These are phyloP conservation scores for Melanostigma gelatinosum DNA, from an alignment of 2,113 vertebrate species.

Conservation along the genomic window DNA sequence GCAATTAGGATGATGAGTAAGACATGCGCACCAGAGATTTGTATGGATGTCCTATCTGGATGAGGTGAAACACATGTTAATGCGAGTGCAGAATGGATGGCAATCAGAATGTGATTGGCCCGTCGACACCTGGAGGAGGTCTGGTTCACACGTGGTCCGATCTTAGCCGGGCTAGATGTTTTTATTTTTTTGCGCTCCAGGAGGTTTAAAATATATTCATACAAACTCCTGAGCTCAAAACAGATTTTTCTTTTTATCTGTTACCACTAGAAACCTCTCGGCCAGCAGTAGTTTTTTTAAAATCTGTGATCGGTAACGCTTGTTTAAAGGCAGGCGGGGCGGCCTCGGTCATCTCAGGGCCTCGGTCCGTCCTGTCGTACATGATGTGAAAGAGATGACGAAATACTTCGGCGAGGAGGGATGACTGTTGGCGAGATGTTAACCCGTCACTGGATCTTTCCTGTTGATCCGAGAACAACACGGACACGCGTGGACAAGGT, in stretches of 20 bases:
- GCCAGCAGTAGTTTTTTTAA: slow-evolving; percentile 8
- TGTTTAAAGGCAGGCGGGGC: slow-evolving; percentile 54
- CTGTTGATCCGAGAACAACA: slow-evolving; percentile 9
- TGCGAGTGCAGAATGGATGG: background rate
- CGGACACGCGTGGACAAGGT: background rate
- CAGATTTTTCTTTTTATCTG: slow-evolving; percentile 30
- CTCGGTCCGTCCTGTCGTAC: background rate
- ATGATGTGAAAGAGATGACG: slow-evolving; percentile 35
- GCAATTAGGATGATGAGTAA: background rate
- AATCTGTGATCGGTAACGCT: slow-evolving; percentile 49
- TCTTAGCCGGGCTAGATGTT: background rate
- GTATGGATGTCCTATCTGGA: background rate
- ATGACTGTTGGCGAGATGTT: slow-evolving; percentile 6
- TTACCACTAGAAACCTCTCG: slow-evolving; percentile 20
- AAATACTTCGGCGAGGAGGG: slow-evolving; percentile 12
- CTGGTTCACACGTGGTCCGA: background rate
- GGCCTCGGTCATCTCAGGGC: slow-evolving; percentile 22
- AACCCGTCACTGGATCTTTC: slow-evolving; percentile 2
- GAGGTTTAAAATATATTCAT: slow-evolving; percentile 3
- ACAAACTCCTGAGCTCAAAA: background rate
- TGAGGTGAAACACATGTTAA: background rate
- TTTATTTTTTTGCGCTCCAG: background rate
- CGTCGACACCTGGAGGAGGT: background rate
- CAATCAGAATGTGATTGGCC: background rate
- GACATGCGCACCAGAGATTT: background rate